phyloP scores from a whole-genome alignment of 2,113 vertebrate species.

The Nothobranchius kuhntae region DNA sequence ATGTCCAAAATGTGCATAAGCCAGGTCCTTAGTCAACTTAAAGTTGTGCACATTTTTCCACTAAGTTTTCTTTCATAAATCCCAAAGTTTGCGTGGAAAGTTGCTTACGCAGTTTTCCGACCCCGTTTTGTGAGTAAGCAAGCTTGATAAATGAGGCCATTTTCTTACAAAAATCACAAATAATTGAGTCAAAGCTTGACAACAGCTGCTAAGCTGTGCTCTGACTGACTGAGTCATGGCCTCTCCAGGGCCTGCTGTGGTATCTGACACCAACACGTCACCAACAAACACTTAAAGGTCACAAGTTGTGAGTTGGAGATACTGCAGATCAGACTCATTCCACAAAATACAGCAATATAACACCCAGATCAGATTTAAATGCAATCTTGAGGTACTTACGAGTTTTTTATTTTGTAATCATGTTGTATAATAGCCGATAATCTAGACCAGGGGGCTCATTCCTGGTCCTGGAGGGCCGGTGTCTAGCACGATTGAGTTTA shows the following conservation, averaged over 20 bases:
- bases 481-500: no score
- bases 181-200: neutral
- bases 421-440: no score
- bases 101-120: no score
- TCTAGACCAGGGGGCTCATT: no score
- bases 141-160: no score
- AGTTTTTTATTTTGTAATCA: neutral
- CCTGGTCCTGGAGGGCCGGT: no score
- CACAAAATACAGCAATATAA: neutral
- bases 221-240: neutral
- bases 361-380: neutral
- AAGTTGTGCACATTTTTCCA: no score
- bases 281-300: neutral
- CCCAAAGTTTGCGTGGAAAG: no score
- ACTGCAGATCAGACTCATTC: neutral
- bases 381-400: neutral
- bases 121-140: no score
- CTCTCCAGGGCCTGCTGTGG: neutral
- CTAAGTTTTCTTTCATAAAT: no score
- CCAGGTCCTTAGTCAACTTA: no score
- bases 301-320: neutral
- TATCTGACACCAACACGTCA: conserved; percentile 10
- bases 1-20: no score
- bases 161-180: neutral
- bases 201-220: neutral